Evolutionary conservation across 2,888 invertebrate species (phyloP).

Genomic region (Prosopocoilus inquinatus): DNA sequence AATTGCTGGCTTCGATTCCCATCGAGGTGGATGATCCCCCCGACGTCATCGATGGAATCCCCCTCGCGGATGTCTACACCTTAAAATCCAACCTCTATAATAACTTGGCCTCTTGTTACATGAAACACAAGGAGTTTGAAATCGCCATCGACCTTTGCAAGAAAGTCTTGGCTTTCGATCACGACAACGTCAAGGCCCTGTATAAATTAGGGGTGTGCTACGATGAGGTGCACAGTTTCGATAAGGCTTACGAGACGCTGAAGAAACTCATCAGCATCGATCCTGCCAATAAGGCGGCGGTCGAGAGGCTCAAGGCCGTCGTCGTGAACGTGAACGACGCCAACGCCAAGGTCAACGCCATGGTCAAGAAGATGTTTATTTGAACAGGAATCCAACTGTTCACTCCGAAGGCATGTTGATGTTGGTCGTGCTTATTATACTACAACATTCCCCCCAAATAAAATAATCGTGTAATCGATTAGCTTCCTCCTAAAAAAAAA

Average conservation of each 20-base stretch:
- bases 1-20: slow-evolving; percentile 67
- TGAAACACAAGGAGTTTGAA: slow-evolving; percentile 65
- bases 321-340: slow-evolving; percentile 59
- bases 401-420: too few species aligned
- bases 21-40: slow-evolving; percentile 48
- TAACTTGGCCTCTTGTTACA: slow-evolving; percentile 80
- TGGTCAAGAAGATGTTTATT: slow-evolving; percentile 56
- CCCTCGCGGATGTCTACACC: slow-evolving; percentile 54
- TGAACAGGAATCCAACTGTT: not conserved
- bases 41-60: slow-evolving; percentile 54
- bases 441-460: too few species aligned
- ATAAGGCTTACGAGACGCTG: slow-evolving; percentile 62
- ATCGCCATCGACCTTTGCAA: slow-evolving; percentile 63
- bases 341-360: slow-evolving; percentile 56
- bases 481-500: too few species aligned
- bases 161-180: slow-evolving; percentile 47
- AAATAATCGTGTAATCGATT: too few species aligned
- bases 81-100: slow-evolving; percentile 71
- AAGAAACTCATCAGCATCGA: slow-evolving; percentile 58
- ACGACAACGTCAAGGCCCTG: slow-evolving; percentile 51
- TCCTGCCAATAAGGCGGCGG: slow-evolving; percentile 64
- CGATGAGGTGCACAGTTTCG: slow-evolving; percentile 61
- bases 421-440: too few species aligned
- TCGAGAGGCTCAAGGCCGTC: slow-evolving; percentile 58
- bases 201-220: slow-evolving; percentile 54